Conservation (phyloP, 2,113 vertebrate genomes). For the Leptobrachium ailaonicum region DNA sequence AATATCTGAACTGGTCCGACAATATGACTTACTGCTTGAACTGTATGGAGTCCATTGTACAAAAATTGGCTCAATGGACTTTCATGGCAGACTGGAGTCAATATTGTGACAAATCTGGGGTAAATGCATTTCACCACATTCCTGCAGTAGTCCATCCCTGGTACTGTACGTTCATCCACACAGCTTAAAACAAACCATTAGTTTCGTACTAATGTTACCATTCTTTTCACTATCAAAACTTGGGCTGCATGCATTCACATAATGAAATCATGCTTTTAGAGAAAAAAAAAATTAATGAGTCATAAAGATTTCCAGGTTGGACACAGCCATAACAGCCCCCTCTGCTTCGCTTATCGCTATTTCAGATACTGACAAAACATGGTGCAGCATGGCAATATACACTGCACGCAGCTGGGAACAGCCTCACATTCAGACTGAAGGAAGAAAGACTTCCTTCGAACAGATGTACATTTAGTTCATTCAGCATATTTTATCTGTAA, state of each 20-base stretch:
- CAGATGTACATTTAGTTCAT: constrained; percentile 52
- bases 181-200: no score
- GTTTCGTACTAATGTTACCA: no score
- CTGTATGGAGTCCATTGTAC: no score
- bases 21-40: no score
- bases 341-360: constrained; percentile 52
- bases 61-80: no score
- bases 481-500: constrained; percentile 59
- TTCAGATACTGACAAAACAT: constrained; percentile 3
- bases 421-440: constrained; percentile 18
- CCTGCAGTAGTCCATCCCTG: no score
- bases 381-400: background rate
- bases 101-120: no score
- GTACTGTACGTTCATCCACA: no score
- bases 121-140: no score
- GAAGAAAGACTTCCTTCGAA: constrained; percentile 51
- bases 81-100: no score
- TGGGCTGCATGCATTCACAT: background rate
- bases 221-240: no score
- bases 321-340: constrained; percentile 52
- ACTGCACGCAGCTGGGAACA: constrained; percentile 24
- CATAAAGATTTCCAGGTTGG: constrained; percentile 40
- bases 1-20: no score
- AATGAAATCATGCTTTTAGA: constrained; percentile 1
- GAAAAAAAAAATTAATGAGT: constrained; percentile 9